These are phyloP conservation scores for Tetragonisca angustula DNA, from an alignment of 2,888 invertebrate species.

Conservation along the genomic window DNA sequence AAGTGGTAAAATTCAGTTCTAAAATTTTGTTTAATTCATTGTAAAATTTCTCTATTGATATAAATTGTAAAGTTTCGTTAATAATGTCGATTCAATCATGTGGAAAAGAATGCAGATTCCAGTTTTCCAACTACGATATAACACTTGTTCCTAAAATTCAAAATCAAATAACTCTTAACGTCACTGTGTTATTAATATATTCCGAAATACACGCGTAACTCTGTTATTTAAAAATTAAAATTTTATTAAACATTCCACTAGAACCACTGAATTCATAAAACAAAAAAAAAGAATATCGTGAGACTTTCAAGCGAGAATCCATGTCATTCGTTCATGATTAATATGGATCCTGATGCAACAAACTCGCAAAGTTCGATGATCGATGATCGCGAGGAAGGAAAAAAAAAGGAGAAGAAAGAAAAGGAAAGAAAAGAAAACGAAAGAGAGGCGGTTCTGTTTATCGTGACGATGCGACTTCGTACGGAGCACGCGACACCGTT, in stretches of 20 bases:
- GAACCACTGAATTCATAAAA: too few relatives aligned
- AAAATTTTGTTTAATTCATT: not conserved
- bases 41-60: not conserved
- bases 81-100: not conserved
- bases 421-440: too few relatives aligned
- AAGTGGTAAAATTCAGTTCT: not conserved
- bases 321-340: not conserved
- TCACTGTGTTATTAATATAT: too few relatives aligned
- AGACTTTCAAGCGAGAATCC: too few relatives aligned
- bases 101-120: not conserved
- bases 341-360: not conserved
- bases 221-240: too few relatives aligned
- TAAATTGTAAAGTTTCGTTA: not conserved
- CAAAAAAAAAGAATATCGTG: too few relatives aligned
- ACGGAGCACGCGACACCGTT: not conserved
- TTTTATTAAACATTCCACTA: too few relatives aligned
- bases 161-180: too few relatives aligned
- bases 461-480: constrained; percentile 5
- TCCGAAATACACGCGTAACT: too few relatives aligned
- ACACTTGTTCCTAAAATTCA: too few relatives aligned
- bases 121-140: not conserved
- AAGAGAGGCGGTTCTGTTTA: too few relatives aligned
- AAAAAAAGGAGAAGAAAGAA: too few relatives aligned
- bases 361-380: not conserved
- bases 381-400: not conserved